Conservation (phyloP, 2,888 invertebrate species). For the Metallyticus violacea region DNA sequence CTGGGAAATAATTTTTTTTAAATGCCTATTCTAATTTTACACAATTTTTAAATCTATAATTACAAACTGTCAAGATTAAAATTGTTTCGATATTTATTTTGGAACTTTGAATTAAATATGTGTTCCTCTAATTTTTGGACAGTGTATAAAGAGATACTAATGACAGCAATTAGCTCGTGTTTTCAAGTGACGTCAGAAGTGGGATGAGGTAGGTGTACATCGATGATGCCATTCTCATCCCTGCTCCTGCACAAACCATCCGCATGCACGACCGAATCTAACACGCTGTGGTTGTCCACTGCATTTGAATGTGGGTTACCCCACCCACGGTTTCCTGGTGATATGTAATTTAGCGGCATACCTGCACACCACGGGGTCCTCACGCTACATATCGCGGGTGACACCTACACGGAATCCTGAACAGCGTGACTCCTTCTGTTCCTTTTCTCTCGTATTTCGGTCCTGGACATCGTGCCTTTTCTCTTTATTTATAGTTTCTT, state of each 20-base stretch:
- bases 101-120: too few relatives aligned
- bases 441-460: neutral
- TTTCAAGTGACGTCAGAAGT: neutral
- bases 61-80: too few relatives aligned
- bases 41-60: too few relatives aligned
- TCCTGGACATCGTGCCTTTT: too few relatives aligned
- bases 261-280: neutral
- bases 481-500: too few relatives aligned
- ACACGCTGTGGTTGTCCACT: neutral
- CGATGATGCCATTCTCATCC: neutral
- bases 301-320: neutral
- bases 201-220: neutral
- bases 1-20: too few relatives aligned
- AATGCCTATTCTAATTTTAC: too few relatives aligned
- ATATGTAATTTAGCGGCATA: neutral
- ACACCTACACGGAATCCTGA: neutral
- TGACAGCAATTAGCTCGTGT: neutral
- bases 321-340: neutral
- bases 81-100: too few relatives aligned
- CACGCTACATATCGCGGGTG: neutral
- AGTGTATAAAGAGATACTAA: neutral
- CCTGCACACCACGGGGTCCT: neutral
- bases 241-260: neutral
- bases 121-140: too few relatives aligned
- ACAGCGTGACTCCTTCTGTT: neutral